These are phyloP conservation scores for Cyprinodon tularosa DNA, from an alignment of 2,113 vertebrate genomes.

Conservation along the genomic window DNA sequence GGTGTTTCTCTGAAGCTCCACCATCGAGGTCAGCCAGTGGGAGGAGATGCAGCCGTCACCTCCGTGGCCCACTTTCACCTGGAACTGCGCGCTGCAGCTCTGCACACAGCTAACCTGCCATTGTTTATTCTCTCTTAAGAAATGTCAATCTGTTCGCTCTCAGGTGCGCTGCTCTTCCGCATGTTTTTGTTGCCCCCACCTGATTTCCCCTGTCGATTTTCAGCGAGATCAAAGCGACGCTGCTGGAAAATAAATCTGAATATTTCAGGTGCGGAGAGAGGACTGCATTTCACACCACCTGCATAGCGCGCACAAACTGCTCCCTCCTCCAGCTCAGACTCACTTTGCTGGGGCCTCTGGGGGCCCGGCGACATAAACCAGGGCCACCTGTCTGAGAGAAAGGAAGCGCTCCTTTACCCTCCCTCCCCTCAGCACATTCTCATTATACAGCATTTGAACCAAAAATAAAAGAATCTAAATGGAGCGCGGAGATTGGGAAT, in stretches of 20 bases:
- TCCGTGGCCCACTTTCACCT: slow-evolving; percentile 80
- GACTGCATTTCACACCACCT: slow-evolving; percentile 79
- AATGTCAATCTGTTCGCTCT: slow-evolving; percentile 82
- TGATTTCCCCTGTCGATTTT: slow-evolving; percentile 75
- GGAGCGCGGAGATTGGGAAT: slow-evolving; percentile 81
- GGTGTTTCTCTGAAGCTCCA: slow-evolving; percentile 40
- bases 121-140: slow-evolving; percentile 86
- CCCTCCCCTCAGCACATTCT: slow-evolving; percentile 58
- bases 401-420: slow-evolving; percentile 65
- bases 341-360: slow-evolving; percentile 68
- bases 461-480: slow-evolving; percentile 84
- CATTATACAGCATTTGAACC: slow-evolving; percentile 78
- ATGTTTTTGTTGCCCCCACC: slow-evolving; percentile 78
- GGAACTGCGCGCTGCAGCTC: slow-evolving; percentile 44
- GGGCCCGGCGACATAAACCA: slow-evolving; percentile 76
- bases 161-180: slow-evolving; percentile 81
- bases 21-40: slow-evolving; percentile 66
- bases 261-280: slow-evolving; percentile 82
- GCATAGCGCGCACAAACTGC: slow-evolving; percentile 69
- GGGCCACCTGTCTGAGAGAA: slow-evolving; percentile 81
- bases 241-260: slow-evolving; percentile 77
- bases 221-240: slow-evolving; percentile 80
- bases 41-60: slow-evolving; percentile 49
- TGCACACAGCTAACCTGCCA: slow-evolving; percentile 73
- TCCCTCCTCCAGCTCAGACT: slow-evolving; percentile 76